A percentile compares a stretch with the other conserved stretches of the same genome.
These are phyloP conservation scores for Cotesia congregata DNA, from an alignment of 2,888 invertebrate genomes.

Conservation along the genomic window DNA sequence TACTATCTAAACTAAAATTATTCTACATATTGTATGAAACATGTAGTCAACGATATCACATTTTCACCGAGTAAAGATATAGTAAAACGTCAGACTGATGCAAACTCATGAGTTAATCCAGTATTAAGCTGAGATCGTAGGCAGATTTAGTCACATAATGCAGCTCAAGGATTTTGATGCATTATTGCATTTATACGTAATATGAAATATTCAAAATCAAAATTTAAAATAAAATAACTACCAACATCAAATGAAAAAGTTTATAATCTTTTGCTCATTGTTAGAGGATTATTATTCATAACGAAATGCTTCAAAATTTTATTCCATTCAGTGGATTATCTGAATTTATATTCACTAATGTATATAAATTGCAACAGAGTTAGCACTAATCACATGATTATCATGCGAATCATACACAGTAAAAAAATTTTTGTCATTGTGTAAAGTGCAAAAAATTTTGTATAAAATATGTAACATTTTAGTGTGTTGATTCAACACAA, in stretches of 20 bases:
- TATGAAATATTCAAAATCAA: slow-evolving; percentile 3
- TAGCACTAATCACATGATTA: too few relatives aligned
- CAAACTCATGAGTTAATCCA: slow-evolving; percentile 44
- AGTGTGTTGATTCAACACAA: too few relatives aligned
- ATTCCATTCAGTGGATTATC: too few relatives aligned
- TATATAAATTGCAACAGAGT: too few relatives aligned
- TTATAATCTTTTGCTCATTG: neutral
- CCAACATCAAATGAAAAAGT: neutral
- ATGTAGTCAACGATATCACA: slow-evolving; percentile 57
- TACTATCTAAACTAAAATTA: slow-evolving; percentile 52
- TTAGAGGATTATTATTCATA: slow-evolving; percentile 30
- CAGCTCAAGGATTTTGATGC: slow-evolving; percentile 39
- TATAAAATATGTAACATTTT: too few relatives aligned
- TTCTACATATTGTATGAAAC: slow-evolving; percentile 25
- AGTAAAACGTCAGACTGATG: slow-evolving; percentile 22
- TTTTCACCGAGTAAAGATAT: slow-evolving; percentile 47
- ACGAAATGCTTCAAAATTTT: too few relatives aligned
- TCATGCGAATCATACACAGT: too few relatives aligned
- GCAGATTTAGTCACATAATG: slow-evolving; percentile 49
- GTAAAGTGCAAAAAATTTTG: too few relatives aligned
- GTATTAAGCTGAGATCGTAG: slow-evolving; percentile 49
- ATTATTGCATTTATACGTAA: slow-evolving; percentile 42
- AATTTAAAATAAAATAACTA: slow-evolving; percentile 22
- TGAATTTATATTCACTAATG: too few relatives aligned
- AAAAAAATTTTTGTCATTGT: too few relatives aligned